A percentile compares a stretch with the other conserved stretches of the same genome.
These are phyloP conservation scores for Polypterus senegalus DNA, from an alignment of 2,113 vertebrate species.

Conservation along the genomic window DNA sequence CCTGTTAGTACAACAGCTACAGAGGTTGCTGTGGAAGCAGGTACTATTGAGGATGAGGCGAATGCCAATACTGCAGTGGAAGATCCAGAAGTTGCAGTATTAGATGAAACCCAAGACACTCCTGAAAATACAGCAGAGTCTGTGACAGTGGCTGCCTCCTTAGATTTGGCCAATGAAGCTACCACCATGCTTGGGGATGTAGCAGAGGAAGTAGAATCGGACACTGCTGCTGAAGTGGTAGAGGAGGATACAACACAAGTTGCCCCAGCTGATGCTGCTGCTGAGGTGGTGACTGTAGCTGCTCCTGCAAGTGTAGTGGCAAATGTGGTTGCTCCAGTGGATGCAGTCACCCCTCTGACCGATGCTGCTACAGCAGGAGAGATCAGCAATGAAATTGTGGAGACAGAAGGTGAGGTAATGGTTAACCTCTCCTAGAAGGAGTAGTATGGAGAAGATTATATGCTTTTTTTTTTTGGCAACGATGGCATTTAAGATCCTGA, in stretches of 20 bases:
- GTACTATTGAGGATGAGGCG: not conserved
- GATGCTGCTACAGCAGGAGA: constrained; percentile 19
- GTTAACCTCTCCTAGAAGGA: not conserved
- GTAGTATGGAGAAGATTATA: no score
- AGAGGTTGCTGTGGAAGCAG: not conserved
- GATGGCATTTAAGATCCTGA: no score
- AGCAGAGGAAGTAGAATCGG: constrained; percentile 6
- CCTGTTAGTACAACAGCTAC: constrained; percentile 14
- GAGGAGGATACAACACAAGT: constrained; percentile 8
- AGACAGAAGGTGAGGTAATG: constrained; percentile 23
- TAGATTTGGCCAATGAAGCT: constrained; percentile 8
- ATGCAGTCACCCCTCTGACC: not conserved
- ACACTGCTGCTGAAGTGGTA: not conserved
- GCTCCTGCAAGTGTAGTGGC: not conserved
- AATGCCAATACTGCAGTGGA: not conserved
- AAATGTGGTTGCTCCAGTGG: constrained; percentile 7
- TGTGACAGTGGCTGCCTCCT: not conserved
- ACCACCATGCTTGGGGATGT: constrained; percentile 16
- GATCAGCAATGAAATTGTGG: not conserved
- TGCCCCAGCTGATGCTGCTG: constrained; percentile 11
- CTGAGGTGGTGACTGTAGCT: constrained; percentile 4
- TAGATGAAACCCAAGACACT: no score
- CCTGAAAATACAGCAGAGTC: not conserved
- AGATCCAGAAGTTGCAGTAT: no score
- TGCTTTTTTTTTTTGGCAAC: no score